Evolutionary conservation across 2,797 vertebrate species (phyloP), one percentile per base, ranked within the genome.

Genomic region (Danionella dracula): DNA sequence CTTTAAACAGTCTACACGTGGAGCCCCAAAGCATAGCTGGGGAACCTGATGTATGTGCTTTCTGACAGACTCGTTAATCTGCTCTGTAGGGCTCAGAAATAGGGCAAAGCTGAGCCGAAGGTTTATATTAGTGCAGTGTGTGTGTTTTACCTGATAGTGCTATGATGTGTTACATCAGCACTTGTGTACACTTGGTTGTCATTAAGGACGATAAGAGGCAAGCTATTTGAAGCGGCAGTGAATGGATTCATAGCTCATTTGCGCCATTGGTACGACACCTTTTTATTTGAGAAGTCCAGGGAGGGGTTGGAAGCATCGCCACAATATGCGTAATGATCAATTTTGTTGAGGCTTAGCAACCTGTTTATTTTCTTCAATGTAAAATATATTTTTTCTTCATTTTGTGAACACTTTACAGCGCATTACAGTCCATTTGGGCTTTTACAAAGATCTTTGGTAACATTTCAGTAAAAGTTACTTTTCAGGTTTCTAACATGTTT

Each of bases 11-110:
- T 49, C 9, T 49, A 49, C 58, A 61, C 37, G 13, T 37, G 58
- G 48, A 61, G 20, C 58, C 58, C 44, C 42, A 38, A 20, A 45
- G 58, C 12, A 10, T 4, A 46, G 58, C 44, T 27, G 32, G 41
- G 8, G 19, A 46, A 60, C 31, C 27, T 44, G 37, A 61, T 61
- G 42, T 48, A 61, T 48, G 58, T 49, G 17, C 58, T 48, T 48
- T 12, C 58, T 49, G 44, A 35, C 58, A 61, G 58, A 48, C 42
- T 61, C 58, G 58, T 65, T 65, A 46, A 65, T 55, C 40, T 55
- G 3, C 50, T 46, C 31, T 35, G 40, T 51, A 37, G 1, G 1
- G 13, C 51, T 54, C 19, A 45, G 50, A 65, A 60, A 60, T 46
- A 46, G 57, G 57, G 45, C 42, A 65, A 37, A 37, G 41, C 41